Percentiles rank a stretch among this genome's conserved stretches.
Evolutionary conservation across 2,888 invertebrate genomes (phyloP).

Genomic region (Dysmachus trigonus): DNA sequence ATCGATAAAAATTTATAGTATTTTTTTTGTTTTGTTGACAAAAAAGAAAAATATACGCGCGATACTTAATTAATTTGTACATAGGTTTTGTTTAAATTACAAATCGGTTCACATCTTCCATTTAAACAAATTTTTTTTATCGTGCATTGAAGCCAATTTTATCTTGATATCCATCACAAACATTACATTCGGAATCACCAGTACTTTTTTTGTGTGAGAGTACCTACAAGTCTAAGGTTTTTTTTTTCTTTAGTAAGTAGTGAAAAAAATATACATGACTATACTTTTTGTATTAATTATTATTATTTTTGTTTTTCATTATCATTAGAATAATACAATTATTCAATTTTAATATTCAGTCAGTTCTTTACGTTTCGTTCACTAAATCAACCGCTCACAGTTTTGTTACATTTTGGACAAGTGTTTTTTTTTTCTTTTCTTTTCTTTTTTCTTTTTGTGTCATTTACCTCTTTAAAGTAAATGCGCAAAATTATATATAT

Average conservation of each 20-base stretch:
- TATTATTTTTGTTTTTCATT: background rate
- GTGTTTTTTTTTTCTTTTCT: background rate
- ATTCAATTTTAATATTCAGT: constrained; percentile 19
- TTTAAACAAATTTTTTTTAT: background rate
- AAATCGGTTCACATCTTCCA: background rate
- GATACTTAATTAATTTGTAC: constrained; percentile 10
- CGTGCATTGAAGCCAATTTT: constrained; percentile 9
- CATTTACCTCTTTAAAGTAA: background rate
- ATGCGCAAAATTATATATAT: background rate
- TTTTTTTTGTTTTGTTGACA: background rate
- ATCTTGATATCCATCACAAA: constrained; percentile 16
- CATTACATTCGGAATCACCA: constrained; percentile 15
- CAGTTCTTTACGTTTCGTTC: constrained; percentile 31
- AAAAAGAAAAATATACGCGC: background rate
- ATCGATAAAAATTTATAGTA: constrained; percentile 13
- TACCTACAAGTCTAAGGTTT: constrained; percentile 14
- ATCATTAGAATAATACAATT: constrained; percentile 14
- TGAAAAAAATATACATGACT: background rate
- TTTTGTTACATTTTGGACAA: background rate
- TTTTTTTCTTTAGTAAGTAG: constrained; percentile 6
- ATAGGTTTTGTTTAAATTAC: background rate
- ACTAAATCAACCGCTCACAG: constrained; percentile 12
- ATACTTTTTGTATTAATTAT: constrained; percentile 8
- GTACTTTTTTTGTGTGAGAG: background rate
- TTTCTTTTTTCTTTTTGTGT: background rate